Base-by-base conservation (phyloP, 2,113 vertebrate genomes). In the Synodontis membranacea region DNA sequence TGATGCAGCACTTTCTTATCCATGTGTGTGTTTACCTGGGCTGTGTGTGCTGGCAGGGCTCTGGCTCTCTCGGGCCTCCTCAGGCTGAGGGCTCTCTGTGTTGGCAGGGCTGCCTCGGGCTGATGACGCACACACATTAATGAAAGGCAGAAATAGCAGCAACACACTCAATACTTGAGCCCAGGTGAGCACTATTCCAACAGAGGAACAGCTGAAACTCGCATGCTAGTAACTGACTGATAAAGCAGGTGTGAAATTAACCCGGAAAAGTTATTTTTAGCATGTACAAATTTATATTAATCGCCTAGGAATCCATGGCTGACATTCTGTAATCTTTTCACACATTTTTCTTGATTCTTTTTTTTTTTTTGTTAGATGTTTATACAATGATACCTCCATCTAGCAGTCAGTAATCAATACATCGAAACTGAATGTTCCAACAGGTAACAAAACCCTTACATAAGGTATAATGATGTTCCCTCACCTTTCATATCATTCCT, bases 401-500 rank as follows among this genome's bases (percentile, higher is more conserved):
- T 17, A 68, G 34, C 5, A 7, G 2, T 68, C 31, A 37, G 5
- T 68, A 68, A 68, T 68, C 31, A 37, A 68, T 37, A 8, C 31
- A 68, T 37, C 31, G 37, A 66, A 17, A 37, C n/a, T n/a, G n/a
- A n/a, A n/a, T n/a, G 31, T 39, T 9, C 44, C n/a, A 56, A n/a
- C n/a, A 37, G 31, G 82, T 72, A 54, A 34, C 46, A n/a, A 42
- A 72, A 1, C 4, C 25, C 42, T n/a, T 39, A 74, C n/a, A 17
- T n/a, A 28, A 56, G 8, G 14, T 15, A 79, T 72, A 48, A 46
- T 34, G 1, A 25, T 34, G 2, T 64, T 25, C 31, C 0, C 88
- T 94, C 95, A 99, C 97, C 96, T 96, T 98, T 99, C 98, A 99
- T 99, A 93, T 99, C 97, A 86, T 98, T 99, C 93, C 98, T 99